phyloP scores from a whole-genome alignment of 2,113 vertebrate species.

The Typhlomys cinereus region DNA sequence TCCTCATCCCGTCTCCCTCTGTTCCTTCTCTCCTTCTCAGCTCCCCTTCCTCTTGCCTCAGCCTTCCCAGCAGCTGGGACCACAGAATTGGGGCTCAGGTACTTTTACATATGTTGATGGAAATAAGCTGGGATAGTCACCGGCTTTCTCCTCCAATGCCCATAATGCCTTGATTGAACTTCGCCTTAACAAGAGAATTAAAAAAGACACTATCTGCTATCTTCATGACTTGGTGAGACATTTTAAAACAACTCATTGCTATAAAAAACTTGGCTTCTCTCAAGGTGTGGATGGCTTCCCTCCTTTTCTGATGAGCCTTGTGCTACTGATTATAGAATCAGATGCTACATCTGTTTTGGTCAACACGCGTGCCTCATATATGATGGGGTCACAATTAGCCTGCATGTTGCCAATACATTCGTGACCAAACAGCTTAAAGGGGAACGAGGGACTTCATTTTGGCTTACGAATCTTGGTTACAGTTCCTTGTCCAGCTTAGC shows the following conservation, averaged over 20 bases:
- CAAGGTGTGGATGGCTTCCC: not conserved
- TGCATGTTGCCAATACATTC: no score
- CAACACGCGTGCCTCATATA: not conserved
- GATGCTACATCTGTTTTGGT: not conserved
- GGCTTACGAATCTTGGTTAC: no score
- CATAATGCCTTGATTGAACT: not conserved
- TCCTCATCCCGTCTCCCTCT: no score
- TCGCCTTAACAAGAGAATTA: not conserved
- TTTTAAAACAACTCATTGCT: constrained; percentile 20
- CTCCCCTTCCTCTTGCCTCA: not conserved
- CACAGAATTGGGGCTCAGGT: not conserved
- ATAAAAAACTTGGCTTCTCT: not conserved
- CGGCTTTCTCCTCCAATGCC: not conserved
- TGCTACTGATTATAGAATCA: not conserved
- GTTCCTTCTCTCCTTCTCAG: not conserved
- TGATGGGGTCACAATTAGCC: no score
- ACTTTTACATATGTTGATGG: not conserved
- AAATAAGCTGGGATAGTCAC: not conserved
- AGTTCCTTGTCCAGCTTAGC: no score
- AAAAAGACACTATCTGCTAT: not conserved
- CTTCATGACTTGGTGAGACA: not conserved
- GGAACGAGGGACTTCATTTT: no score
- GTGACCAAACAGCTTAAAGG: no score
- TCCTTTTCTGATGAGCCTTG: not conserved
- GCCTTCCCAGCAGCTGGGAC: not conserved